These are phyloP conservation scores for Borostomias antarcticus DNA, from an alignment of 2,797 vertebrate species.

Conservation along the genomic window DNA sequence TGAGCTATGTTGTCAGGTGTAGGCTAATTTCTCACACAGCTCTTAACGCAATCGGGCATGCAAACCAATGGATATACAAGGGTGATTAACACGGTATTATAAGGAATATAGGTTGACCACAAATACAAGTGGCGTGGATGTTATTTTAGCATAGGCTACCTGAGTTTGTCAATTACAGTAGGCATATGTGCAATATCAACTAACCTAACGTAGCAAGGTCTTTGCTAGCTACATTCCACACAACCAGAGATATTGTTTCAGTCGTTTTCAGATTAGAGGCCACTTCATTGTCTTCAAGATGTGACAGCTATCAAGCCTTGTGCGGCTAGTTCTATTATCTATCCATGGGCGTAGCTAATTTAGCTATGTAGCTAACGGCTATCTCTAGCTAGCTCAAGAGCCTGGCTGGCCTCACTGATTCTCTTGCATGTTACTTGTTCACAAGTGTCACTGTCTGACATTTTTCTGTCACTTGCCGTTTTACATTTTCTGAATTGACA, in stretches of 20 bases:
- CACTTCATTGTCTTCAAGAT: background rate
- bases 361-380: background rate
- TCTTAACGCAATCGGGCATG: background rate
- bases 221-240: background rate
- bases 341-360: background rate
- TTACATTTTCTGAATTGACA: background rate
- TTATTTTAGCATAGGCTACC: slow-evolving; percentile 51
- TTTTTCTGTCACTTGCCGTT: too few species aligned
- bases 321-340: too few species aligned
- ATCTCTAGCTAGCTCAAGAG: background rate
- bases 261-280: background rate
- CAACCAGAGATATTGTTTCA: background rate
- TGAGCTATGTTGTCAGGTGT: slow-evolving; percentile 64
- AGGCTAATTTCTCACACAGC: slow-evolving; percentile 63
- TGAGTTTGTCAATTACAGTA: slow-evolving; percentile 48
- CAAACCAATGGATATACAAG: too few species aligned
- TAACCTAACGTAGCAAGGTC: slow-evolving; percentile 1
- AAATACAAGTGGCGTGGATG: slow-evolving; percentile 53
- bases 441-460: too few species aligned
- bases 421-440: too few species aligned
- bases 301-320: background rate
- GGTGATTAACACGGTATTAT: too few species aligned
- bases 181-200: slow-evolving; percentile 67
- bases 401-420: background rate
- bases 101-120: background rate